A percentile compares a stretch with the other conserved stretches of the same genome.
phyloP scores from a whole-genome alignment of 1,140 invertebrate species.

The Argopecten irradians region DNA sequence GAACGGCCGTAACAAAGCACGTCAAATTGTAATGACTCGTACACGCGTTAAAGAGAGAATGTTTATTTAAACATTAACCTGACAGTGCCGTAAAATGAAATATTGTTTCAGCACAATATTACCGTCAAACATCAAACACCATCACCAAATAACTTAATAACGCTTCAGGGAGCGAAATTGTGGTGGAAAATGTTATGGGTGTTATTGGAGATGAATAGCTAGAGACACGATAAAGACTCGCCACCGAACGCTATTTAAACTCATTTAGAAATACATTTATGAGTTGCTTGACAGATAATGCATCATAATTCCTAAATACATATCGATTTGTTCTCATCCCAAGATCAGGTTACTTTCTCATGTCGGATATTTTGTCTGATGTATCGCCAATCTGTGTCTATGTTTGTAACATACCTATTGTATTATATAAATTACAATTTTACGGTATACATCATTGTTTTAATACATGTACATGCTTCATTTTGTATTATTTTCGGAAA shows the following conservation, averaged over 20 bases:
- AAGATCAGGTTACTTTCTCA: neutral
- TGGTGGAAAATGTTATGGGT: neutral
- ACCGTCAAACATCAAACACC: neutral
- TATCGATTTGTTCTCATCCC: constrained; percentile 7
- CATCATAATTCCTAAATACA: neutral
- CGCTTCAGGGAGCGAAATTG: neutral
- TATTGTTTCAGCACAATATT: neutral
- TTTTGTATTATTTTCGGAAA: too few species aligned
- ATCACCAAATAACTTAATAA: neutral
- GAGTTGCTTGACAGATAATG: neutral
- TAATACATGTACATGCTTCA: too few species aligned
- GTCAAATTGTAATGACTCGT: too few species aligned
- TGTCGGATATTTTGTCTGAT: neutral
- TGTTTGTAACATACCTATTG: neutral
- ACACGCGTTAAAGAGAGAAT: too few species aligned
- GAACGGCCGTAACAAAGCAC: too few species aligned
- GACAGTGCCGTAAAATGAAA: too few species aligned
- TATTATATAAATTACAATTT: too few species aligned
- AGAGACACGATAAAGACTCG: neutral
- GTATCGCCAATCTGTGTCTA: neutral
- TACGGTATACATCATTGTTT: too few species aligned
- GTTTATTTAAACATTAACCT: too few species aligned
- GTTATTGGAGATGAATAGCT: neutral
- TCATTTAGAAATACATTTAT: neutral
- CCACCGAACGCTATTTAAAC: neutral